phyloP scores from a whole-genome alignment of 2,888 invertebrate species.

The Polymixis lichenea region DNA sequence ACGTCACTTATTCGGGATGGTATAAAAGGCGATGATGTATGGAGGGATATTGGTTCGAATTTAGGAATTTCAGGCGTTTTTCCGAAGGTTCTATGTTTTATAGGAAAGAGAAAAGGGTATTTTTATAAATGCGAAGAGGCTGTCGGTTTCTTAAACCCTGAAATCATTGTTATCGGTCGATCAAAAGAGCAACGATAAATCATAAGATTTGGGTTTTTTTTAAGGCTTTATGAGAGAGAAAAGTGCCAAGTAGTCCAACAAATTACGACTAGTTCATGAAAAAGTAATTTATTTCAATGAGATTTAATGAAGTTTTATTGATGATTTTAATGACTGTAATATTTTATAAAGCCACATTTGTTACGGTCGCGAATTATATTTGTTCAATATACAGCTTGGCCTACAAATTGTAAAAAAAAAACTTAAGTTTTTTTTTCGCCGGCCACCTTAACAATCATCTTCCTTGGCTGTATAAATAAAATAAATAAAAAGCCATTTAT shows the following conservation, averaged over 20 bases:
- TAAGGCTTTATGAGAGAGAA: neutral
- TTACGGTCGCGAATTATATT: too few relatives aligned
- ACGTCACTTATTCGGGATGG: conserved; percentile 46
- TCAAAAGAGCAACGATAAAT: conserved; percentile 20
- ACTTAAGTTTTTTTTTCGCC: too few relatives aligned
- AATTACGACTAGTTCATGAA: too few relatives aligned
- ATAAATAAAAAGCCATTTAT: too few relatives aligned
- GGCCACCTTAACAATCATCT: too few relatives aligned
- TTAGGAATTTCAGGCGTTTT: conserved; percentile 34
- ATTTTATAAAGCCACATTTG: too few relatives aligned
- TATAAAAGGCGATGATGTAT: conserved; percentile 56
- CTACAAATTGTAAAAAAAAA: too few relatives aligned
- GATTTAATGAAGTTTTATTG: too few relatives aligned
- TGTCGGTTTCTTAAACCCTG: neutral
- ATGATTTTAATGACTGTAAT: too few relatives aligned
- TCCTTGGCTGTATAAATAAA: too few relatives aligned
- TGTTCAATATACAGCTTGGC: too few relatives aligned
- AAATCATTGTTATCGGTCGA: neutral
- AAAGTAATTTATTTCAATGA: too few relatives aligned
- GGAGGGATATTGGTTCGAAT: conserved; percentile 31
- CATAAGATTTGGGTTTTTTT: neutral
- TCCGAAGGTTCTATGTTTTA: conserved; percentile 16
- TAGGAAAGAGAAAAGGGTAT: neutral
- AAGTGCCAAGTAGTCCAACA: neutral
- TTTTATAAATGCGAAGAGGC: neutral